phyloP scores from a whole-genome alignment of 2,113 vertebrate species.

The Callospermophilus lateralis region DNA sequence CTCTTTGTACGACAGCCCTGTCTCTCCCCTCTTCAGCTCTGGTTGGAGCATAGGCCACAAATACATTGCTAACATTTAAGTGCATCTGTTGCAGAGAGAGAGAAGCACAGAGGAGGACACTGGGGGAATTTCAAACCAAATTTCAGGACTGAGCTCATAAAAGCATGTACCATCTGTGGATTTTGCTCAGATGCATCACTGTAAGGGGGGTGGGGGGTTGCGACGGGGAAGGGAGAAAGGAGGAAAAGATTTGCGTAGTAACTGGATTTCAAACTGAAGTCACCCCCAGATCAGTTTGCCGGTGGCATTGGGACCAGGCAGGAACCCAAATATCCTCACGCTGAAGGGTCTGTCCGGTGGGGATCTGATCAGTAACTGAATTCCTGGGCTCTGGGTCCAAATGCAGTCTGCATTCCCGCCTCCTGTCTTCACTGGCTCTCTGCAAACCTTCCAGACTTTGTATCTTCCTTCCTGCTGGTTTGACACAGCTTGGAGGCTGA shows the following conservation, averaged over 20 bases:
- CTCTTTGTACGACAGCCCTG: slow-evolving; percentile 36
- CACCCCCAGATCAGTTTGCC: neutral
- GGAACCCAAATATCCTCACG: neutral
- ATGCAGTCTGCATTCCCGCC: fast-evolving
- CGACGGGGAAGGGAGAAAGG: neutral
- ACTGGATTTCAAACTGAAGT: neutral
- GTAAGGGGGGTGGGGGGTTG: neutral
- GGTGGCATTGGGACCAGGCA: neutral
- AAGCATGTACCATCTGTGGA: slow-evolving; percentile 74
- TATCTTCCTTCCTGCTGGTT: neutral
- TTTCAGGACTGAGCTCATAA: slow-evolving; percentile 78
- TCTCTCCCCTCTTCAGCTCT: slow-evolving; percentile 74
- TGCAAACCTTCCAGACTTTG: neutral
- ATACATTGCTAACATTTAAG: slow-evolving; percentile 83
- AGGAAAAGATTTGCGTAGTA: neutral
- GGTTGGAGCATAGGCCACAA: slow-evolving; percentile 78
- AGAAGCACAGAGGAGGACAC: slow-evolving; percentile 81
- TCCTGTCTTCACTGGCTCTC: no score
- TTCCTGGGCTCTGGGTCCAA: neutral
- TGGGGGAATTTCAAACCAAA: slow-evolving; percentile 82
- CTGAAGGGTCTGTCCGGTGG: neutral
- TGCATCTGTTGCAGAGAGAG: slow-evolving; percentile 85
- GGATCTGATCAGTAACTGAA: neutral
- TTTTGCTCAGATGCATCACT: slow-evolving; percentile 70
- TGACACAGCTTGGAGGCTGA: neutral